Conservation (phyloP, 2,888 invertebrate species). For the Nymphalis polychloros region DNA sequence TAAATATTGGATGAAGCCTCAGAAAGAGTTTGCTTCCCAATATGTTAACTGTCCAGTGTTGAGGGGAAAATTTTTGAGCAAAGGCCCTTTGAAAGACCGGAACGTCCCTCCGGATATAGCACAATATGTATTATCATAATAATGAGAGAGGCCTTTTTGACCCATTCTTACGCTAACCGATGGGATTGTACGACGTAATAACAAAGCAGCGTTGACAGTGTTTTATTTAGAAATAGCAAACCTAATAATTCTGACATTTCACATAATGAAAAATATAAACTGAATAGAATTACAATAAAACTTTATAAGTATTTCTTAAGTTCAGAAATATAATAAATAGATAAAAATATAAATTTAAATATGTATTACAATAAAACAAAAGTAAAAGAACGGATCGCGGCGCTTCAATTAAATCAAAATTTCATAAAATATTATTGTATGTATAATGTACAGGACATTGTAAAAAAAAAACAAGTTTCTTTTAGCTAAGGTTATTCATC, state of each 20-base stretch:
- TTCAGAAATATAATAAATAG: background rate
- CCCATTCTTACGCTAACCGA: constrained; percentile 29
- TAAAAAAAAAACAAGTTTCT: no score
- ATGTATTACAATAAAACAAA: no score
- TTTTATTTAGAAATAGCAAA: constrained; percentile 1
- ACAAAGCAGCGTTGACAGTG: constrained; percentile 6
- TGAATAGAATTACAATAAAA: background rate
- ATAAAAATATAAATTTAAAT: no score
- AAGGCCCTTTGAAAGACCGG: constrained; percentile 53
- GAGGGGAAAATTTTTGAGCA: constrained; percentile 43
- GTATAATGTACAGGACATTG: no score
- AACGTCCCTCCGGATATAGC: constrained; percentile 57
- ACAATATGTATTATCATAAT: constrained; percentile 71
- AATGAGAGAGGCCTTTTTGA: constrained; percentile 52
- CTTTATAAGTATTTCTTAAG: background rate
- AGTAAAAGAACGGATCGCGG: no score
- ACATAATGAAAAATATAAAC: background rate
- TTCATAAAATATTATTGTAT: no score
- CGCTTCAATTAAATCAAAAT: no score
- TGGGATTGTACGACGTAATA: constrained; percentile 14
- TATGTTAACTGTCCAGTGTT: constrained; percentile 64
- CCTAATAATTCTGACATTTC: background rate
- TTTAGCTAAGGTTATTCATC: background rate
- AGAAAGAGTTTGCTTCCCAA: constrained; percentile 59
- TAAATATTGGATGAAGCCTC: constrained; percentile 68